phyloP scores from a whole-genome alignment of 2,888 invertebrate genomes.

The Habroteleia sp. region DNA sequence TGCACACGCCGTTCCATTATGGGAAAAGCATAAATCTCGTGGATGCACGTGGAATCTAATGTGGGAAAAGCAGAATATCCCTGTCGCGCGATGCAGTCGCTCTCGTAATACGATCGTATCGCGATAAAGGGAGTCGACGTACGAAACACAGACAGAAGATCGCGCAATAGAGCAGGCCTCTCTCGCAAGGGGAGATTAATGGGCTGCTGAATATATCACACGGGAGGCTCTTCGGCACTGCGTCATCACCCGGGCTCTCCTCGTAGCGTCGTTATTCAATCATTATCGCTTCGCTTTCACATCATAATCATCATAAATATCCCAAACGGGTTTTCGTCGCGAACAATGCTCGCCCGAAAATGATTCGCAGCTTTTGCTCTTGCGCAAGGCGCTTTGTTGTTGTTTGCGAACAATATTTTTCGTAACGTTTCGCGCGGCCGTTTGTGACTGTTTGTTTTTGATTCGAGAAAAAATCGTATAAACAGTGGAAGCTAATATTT shows the following conservation, averaged over 20 bases:
- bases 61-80: slow-evolving; percentile 69
- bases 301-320: slow-evolving; percentile 36
- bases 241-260: slow-evolving; percentile 19
- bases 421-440: no score
- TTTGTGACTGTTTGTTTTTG: no score
- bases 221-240: slow-evolving; percentile 38
- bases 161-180: slow-evolving; percentile 65
- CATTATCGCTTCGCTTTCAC: slow-evolving; percentile 44
- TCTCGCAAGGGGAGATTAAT: slow-evolving; percentile 61
- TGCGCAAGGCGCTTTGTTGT: not conserved
- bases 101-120: slow-evolving; percentile 63
- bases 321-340: slow-evolving; percentile 9
- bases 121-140: slow-evolving; percentile 65
- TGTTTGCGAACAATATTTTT: not conserved
- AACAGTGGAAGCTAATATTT: no score
- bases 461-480: no score
- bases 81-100: slow-evolving; percentile 56
- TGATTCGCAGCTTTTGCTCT: slow-evolving; percentile 13
- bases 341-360: slow-evolving; percentile 22
- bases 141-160: slow-evolving; percentile 51
- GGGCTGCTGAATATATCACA: slow-evolving; percentile 62
- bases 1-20: slow-evolving; percentile 61
- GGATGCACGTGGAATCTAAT: slow-evolving; percentile 68
- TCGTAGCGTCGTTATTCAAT: slow-evolving; percentile 15
- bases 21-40: slow-evolving; percentile 68